phyloP scores from a whole-genome alignment of 1,140 invertebrate species.

The Orius laevigatus region DNA sequence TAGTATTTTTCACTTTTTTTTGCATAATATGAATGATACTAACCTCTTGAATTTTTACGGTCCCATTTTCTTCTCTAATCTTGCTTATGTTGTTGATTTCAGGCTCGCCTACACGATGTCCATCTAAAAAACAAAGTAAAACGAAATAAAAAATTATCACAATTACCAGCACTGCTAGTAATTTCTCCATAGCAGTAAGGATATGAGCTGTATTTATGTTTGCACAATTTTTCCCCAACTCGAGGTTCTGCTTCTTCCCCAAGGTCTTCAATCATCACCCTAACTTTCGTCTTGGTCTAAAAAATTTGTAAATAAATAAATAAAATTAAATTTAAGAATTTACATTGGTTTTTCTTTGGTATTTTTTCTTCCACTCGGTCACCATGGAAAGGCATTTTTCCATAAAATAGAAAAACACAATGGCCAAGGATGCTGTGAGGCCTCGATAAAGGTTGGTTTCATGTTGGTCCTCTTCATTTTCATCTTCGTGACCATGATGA shows the following conservation, averaged over 20 bases:
- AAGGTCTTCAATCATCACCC: constrained; percentile 43
- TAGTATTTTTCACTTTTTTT: no score
- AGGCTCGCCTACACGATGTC: neutral
- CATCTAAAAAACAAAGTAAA: neutral
- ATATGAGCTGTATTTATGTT: constrained; percentile 68
- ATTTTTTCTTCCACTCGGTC: constrained; percentile 58
- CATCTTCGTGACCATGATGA: constrained; percentile 25
- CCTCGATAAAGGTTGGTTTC: constrained; percentile 65
- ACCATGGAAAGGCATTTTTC: constrained; percentile 64
- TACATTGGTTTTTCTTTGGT: constrained; percentile 37
- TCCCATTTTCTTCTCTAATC: constrained; percentile 14
- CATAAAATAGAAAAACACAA: constrained; percentile 77
- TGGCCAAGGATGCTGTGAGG: constrained; percentile 55
- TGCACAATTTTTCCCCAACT: constrained; percentile 56
- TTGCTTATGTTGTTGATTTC: constrained; percentile 16
- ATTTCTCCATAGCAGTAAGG: constrained; percentile 72
- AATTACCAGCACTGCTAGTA: constrained; percentile 33
- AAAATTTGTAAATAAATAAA: constrained; percentile 3
- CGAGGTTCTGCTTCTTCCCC: constrained; percentile 35
- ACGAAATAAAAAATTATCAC: neutral
- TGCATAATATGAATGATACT: neutral
- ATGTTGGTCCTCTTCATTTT: constrained; percentile 29
- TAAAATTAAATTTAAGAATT: constrained; percentile 12
- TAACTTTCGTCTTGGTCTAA: constrained; percentile 40
- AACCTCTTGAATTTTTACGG: neutral